Evolutionary conservation across 2,888 invertebrate genomes (phyloP), one percentile per base, ranked within the genome.

Genomic region (Willowsia nigromaculata): DNA sequence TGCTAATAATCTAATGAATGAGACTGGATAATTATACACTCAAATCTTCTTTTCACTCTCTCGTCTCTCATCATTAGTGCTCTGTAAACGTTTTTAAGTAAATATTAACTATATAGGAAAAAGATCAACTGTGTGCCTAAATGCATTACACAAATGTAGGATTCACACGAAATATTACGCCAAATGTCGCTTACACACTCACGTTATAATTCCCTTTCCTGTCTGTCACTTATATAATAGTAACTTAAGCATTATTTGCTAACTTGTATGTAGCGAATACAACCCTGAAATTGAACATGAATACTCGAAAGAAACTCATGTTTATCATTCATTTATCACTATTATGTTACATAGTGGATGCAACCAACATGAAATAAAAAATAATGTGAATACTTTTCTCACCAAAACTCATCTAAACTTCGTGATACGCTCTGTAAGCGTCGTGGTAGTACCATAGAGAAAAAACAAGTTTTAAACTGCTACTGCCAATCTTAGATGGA

Each of bases 321-420:
- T 71, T 71, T 71, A 71, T 71, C 40, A 47, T 74, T 27, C 74
- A 47, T 47, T 74, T 74, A 74, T 74, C 74, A 74, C 74, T 74
- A 1, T 27, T 22, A 71, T 43, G 65, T 68, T 62, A 62, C 65
- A 33, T 68, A 7, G 22, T 37, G 37, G 3, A 43, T 56, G 71
- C 11, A 7, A 47, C 6, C 18, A n/a, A n/a, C 43, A 27, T 4
- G 47, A 27, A 27, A 47, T 47, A 74, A 47, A 74, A 47, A 74
- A 27, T 68, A 68, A 68, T 68, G 47, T 71, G 37, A n/a, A 65
- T n/a, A n/a, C n/a, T 50, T 50, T 56, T 56, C 18, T 22, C 56
- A 22, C 56, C 56, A 56, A 22, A 15, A 22, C 2, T 40, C 30
- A 27, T 27, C 59, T 22, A 18, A 56, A 25, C 13, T 56, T 3